Conservation (phyloP, 2,888 invertebrate genomes). For the Heliconius hortense region DNA sequence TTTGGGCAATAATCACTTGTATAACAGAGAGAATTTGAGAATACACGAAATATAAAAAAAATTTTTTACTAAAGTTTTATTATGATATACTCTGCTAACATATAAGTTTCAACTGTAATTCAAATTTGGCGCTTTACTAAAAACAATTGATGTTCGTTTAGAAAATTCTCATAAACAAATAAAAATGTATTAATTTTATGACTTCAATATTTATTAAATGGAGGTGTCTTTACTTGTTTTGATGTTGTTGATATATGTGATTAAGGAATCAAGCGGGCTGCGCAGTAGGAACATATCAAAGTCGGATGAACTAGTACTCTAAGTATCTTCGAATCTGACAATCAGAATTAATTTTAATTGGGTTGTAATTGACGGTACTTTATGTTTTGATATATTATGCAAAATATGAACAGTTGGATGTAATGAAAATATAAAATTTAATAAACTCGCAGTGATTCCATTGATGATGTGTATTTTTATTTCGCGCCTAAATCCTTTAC, state of each 20-base stretch:
- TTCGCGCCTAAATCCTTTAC: constrained; percentile 36
- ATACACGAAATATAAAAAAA: not conserved
- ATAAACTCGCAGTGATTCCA: constrained; percentile 83
- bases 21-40: too few species aligned
- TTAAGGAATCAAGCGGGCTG: constrained; percentile 77
- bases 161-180: constrained; percentile 19
- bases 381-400: constrained; percentile 69
- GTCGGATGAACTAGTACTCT: constrained; percentile 76
- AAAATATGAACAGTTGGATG: constrained; percentile 74
- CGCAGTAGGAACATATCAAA: constrained; percentile 74
- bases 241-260: constrained; percentile 80
- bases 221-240: constrained; percentile 76
- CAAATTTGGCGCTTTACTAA: constrained; percentile 30
- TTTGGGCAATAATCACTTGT: too few species aligned
- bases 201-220: constrained; percentile 53
- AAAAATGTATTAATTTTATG: constrained; percentile 31
- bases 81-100: not conserved
- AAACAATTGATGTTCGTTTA: constrained; percentile 32
- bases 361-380: constrained; percentile 59
- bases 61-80: not conserved
- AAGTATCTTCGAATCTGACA: constrained; percentile 79
- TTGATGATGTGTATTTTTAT: constrained; percentile 68
- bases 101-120: not conserved
- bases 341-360: constrained; percentile 49
- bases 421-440: constrained; percentile 75